phyloP scores from a whole-genome alignment of 2,888 invertebrate genomes.

The Cinara cedri region DNA sequence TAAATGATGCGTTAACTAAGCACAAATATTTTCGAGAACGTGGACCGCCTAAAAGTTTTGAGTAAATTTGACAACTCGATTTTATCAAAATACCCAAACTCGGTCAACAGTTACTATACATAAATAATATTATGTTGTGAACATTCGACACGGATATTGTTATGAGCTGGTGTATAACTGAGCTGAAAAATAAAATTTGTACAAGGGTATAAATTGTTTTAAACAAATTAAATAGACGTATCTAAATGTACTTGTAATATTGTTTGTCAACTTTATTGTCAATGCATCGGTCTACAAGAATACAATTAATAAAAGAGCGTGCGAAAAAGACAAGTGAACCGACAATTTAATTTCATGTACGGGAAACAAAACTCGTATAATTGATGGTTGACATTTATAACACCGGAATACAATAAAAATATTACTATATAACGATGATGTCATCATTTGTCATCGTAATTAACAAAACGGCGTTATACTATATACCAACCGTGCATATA shows the following conservation, averaged over 20 bases:
- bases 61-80: too few species aligned
- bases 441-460: background rate
- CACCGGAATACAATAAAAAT: slow-evolving; percentile 18
- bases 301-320: slow-evolving; percentile 13
- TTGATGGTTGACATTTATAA: slow-evolving; percentile 16
- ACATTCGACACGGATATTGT: background rate
- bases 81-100: too few species aligned
- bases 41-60: background rate
- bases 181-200: background rate
- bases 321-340: slow-evolving; percentile 19
- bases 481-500: background rate
- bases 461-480: background rate
- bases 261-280: background rate
- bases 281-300: background rate
- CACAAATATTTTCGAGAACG: background rate
- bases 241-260: background rate
- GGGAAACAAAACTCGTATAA: background rate
- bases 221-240: background rate
- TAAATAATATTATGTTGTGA: too few species aligned
- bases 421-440: slow-evolving; percentile 17
- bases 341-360: background rate
- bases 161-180: background rate
- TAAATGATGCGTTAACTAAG: background rate
- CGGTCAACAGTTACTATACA: too few species aligned
- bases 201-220: background rate